Evolutionary conservation across 1,140 invertebrate genomes (phyloP), one percentile per base, ranked within the genome.

Genomic region (Drosophila lowei): DNA sequence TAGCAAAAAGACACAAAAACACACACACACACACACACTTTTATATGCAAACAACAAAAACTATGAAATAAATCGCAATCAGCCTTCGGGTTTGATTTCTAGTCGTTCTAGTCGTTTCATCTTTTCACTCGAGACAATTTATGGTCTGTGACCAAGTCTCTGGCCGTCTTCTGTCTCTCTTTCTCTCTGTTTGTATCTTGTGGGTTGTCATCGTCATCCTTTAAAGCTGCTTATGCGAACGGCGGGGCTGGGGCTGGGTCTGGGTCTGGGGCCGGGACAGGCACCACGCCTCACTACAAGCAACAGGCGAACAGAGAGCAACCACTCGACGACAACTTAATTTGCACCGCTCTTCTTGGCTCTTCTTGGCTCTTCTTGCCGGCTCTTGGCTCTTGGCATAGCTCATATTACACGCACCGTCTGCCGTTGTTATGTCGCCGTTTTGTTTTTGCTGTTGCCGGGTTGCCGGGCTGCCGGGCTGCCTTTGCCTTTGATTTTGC

Each of bases 371-470:
- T 16, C 50, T 62, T 49, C 9, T 30, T 6, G 30, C n/a, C n/a
- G n/a, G 15, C 50, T 23, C 23, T 23, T 23, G 11, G 13, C 11
- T 28, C 50, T 49, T 59, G 56, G 60, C 73, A 64, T 77, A 70
- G 63, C 81, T 85, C 81, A 88, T 81, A 85, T 85, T 85, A 85
- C 80, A 85, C 77, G 77, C 81, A 84, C 50, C 72, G 72, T 75
- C 62, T 79, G 57, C 57, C 34, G 34, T 38, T 38, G 11, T 38
- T 38, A 38, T 38, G 34, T 38, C 11, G 34, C 34, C 34, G 34
- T 38, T 38, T 38, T 38, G 34, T 38, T 38, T 13, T 34, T 34
- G 30, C 9, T 34, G 30, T 9, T 34, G 30, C 11, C 11, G 30
- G 30, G 30, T 11, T 30, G 28, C 23, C 34, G n/a, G n/a, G n/a